Base-by-base conservation (phyloP, 1,140 invertebrate species). In the Euschistus heros region DNA sequence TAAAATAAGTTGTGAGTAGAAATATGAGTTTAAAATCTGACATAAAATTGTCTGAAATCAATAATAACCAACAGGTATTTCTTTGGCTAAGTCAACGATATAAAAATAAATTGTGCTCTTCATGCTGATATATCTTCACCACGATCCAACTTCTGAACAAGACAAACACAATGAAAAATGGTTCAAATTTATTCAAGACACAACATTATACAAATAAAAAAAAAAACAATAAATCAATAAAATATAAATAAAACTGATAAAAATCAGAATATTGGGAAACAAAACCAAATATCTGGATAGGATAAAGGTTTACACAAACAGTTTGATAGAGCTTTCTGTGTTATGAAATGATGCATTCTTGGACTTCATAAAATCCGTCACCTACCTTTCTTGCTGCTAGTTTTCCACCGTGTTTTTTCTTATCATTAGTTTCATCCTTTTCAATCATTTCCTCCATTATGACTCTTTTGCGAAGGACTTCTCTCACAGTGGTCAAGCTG, bases 401-500 rank as follows among this genome's bases (percentile, higher is more conserved):
- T 13, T 15, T 44, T 37, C 66, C 59, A 14, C 30, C 27, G 5
- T 33, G 63, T 47, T 54, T 47, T 42, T 54, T 27, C 22, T 24
- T 54, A 13, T 54, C 52, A 20, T 20, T 18, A 4, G 52, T 22
- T 24, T 54, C 52, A 7, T 26, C 26, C 30, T 63, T 67, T 44
- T 37, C 30, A 27, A 22, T 33, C 20, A 42, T 62, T 26, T 47
- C 24, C 42, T 68, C 69, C 63, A 33, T 66, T 26, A 62, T 15
- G 15, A 67, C 42, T 27, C 52, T 50, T 33, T 65, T 37, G 22
- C 82, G 75, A 24, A 89, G 76, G 80, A 84, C 84, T 15, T 88
- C 85, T 59, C 83, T 79, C 44, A 93, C 76, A 46, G 87, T 86
- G 65, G 77, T 75, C 55, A 93, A 72, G 66, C 80, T 84, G 71